Base-by-base conservation (phyloP, 2,797 vertebrate genomes). In the Leptoclinus maculatus region DNA sequence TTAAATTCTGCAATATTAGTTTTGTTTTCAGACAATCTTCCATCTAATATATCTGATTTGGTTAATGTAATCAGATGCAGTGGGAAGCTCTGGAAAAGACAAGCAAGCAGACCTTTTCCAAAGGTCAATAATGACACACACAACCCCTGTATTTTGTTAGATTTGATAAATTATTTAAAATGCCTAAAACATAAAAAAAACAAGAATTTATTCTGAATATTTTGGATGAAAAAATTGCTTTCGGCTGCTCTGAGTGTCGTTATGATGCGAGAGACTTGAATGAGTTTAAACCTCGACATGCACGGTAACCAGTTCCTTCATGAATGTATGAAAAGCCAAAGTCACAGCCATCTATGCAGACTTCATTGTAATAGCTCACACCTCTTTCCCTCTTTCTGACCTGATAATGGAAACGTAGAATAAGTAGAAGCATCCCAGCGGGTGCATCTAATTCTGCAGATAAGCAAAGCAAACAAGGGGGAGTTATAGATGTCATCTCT, bases 391-490 rank as follows among this genome's bases (percentile, higher is more conserved):
- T 76, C 53, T 66, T 63, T 34, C 49, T 74, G 25, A 58, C 62
- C 65, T 68, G 67, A 43, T 73, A 78, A 80, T 80, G 12, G 62
- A 75, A 66, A 85, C 68, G 72, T 59, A 76, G 56, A 77, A 77
- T 32, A 71, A 34, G 41, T 36, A 11, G 27, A 80, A 66, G 39
- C 62, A 51, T 80, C 57, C 80, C 70, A 67, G 57, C 51, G 56
- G 83, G 76, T 79, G 74, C 13, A 64, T 87, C 83, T 86, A 83
- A 93, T 94, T 88, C 84, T 57, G 39, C 74, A 81, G 88, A 91
- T 89, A 89, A 90, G 83, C 60, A 79, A 83, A 78, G 41, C 81
- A 89, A 89, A 92, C 79, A 87, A 69, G 62, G 38, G 62, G 66
- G 74, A 79, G 70, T 80, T 74, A 84, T 84, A 73, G 7, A 51